Evolutionary conservation across 2,113 vertebrate species (phyloP).

Genomic region (Edolisoma coerulescens): DNA sequence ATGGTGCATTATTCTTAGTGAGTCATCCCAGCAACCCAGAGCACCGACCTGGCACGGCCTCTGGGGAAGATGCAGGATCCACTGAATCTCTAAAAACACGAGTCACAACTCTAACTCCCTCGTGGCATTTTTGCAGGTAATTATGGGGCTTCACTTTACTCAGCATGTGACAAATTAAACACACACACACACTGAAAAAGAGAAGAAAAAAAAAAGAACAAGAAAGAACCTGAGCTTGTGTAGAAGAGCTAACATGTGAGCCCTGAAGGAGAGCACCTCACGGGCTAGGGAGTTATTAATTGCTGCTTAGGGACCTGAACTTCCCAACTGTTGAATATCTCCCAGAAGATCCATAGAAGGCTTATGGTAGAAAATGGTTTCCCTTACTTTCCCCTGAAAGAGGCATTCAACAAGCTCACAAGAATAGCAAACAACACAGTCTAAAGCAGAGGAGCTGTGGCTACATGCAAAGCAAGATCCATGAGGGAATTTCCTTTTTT

Average conservation of each 20-base stretch:
- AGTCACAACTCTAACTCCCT: background rate
- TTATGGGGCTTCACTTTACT: background rate
- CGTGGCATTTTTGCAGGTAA: background rate
- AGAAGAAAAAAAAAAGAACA: too few species aligned
- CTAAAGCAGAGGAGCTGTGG: background rate
- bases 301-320: background rate
- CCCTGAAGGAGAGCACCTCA: background rate
- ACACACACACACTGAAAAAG: background rate
- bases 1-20: background rate
- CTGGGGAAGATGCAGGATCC: background rate
- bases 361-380: background rate
- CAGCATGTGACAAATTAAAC: background rate
- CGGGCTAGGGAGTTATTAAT: background rate
- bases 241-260: background rate
- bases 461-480: background rate
- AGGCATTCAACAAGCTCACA: background rate
- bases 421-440: background rate
- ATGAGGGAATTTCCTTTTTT: background rate
- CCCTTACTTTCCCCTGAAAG: background rate
- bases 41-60: rapidly evolving
- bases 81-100: background rate
- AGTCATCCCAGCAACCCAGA: background rate
- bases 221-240: background rate
- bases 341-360: background rate
- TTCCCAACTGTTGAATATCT: background rate